A percentile compares a stretch with the other conserved stretches of the same genome.
Conservation (phyloP, 1,140 invertebrate species). For the Coptotermes formosanus region DNA sequence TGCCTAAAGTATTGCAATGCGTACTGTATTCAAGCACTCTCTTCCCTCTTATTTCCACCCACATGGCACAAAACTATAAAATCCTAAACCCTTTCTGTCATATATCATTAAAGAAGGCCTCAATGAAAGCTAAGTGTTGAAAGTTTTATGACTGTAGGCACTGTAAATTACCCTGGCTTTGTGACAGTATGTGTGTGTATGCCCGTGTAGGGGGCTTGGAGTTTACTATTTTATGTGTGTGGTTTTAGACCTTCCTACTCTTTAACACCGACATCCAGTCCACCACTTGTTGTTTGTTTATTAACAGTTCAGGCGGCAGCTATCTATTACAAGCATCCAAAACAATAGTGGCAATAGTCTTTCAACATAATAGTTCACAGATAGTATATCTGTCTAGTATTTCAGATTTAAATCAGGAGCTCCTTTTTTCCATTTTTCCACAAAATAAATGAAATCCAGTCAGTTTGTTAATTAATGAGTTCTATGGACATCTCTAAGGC, state of each 20-base stretch:
- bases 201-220: neutral
- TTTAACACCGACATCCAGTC: neutral
- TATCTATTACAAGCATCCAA: neutral
- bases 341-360: neutral
- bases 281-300: neutral
- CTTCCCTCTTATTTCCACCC: neutral
- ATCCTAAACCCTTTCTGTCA: slow-evolving; percentile 6
- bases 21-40: neutral
- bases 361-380: neutral
- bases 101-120: neutral
- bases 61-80: neutral
- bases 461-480: too few relatives aligned
- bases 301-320: neutral
- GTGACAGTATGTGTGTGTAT: neutral
- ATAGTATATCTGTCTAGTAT: neutral
- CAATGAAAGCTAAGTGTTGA: neutral
- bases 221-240: neutral
- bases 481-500: too few relatives aligned
- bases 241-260: neutral
- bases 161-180: neutral
- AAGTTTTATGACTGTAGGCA: neutral
- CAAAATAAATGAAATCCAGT: too few relatives aligned
- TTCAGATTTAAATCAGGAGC: neutral
- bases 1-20: neutral
- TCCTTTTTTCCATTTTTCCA: too few relatives aligned